Conservation (phyloP, 2,113 vertebrate species). For the Tretioscincus oriximinensis region DNA sequence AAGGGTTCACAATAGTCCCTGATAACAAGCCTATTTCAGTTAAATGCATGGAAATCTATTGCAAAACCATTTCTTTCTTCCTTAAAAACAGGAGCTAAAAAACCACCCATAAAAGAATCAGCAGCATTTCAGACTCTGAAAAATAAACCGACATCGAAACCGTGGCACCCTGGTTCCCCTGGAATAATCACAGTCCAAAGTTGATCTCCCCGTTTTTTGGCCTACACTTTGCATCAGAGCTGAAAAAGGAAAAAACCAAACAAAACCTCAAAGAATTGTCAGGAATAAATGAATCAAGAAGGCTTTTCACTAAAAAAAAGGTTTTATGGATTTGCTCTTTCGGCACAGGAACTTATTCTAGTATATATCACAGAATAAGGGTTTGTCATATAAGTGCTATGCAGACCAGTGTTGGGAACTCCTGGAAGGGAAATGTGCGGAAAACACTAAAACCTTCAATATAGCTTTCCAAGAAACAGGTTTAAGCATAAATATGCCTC, state of each 20-base stretch:
- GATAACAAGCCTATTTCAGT: conserved; percentile 35
- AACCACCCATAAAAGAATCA: conserved; percentile 39
- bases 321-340: conserved; percentile 14
- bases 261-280: too few relatives aligned
- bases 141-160: conserved; percentile 34
- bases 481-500: conserved; percentile 52
- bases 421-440: background rate
- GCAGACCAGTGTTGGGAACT: too few relatives aligned
- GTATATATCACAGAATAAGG: too few relatives aligned
- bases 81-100: conserved; percentile 39
- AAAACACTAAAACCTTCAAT: conserved; percentile 48
- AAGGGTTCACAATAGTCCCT: conserved; percentile 36
- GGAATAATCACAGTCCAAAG: conserved; percentile 41
- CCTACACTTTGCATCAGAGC: conserved; percentile 25
- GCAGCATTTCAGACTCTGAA: conserved; percentile 35
- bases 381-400: too few relatives aligned
- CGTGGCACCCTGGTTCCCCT: conserved; percentile 37
- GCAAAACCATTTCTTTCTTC: conserved; percentile 39
- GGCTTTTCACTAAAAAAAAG: too few relatives aligned
- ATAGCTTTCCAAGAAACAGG: conserved; percentile 43
- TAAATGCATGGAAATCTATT: conserved; percentile 32
- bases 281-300: too few relatives aligned
- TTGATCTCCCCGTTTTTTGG: background rate
- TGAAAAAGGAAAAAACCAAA: background rate
- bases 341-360: background rate